Percentiles rank a stretch among this genome's conserved stretches.
Evolutionary conservation across 2,113 vertebrate species (phyloP).

Genomic region (Lasiurus borealis): DNA sequence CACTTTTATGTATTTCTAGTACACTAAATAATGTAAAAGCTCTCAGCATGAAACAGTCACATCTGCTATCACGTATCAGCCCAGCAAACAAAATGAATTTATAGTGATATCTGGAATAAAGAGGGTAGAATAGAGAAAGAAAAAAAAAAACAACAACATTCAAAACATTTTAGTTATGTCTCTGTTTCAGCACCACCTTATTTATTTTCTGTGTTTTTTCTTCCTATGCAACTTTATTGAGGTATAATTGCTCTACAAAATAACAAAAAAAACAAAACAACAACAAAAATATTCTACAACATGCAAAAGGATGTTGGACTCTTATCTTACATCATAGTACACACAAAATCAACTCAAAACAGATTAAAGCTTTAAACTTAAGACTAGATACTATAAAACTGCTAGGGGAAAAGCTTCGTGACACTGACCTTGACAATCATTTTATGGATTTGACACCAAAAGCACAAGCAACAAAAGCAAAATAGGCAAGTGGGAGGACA

Average conservation of each 20-base stretch:
- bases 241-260: not conserved
- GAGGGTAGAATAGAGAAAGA: not conserved
- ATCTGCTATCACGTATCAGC: not conserved
- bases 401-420: not conserved
- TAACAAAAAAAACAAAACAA: not conserved
- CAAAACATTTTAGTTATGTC: not conserved
- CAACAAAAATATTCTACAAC: not conserved
- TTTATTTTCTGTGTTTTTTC: not conserved
- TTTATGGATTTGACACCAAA: not conserved
- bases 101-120: not conserved
- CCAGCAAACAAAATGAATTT: slow-evolving; percentile 16
- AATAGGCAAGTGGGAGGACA: not conserved
- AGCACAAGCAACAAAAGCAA: not conserved
- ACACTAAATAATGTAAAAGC: not conserved
- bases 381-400: not conserved
- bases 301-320: not conserved
- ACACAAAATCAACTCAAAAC: not conserved
- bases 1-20: not conserved
- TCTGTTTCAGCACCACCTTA: not conserved
- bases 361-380: not conserved
- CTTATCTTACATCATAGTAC: not conserved
- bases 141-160: slow-evolving; percentile 14
- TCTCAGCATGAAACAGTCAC: not conserved
- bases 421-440: not conserved
- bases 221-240: not conserved